Conservation (phyloP, 2,797 vertebrate genomes). For the Trachurus trachurus region DNA sequence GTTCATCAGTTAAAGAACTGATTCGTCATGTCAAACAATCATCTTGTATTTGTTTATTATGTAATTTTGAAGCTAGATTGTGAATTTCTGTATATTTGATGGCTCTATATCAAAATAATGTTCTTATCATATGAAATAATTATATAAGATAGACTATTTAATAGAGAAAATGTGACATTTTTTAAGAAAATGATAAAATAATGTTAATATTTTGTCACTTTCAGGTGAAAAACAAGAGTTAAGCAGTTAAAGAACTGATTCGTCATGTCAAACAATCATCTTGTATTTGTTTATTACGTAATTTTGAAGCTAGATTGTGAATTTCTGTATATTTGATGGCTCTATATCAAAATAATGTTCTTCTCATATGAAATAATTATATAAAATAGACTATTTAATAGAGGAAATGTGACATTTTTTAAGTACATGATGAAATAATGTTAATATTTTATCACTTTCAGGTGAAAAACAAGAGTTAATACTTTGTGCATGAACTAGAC, state of each 20-base stretch:
- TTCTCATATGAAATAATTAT: neutral
- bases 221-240: no score
- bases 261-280: neutral
- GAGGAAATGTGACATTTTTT: neutral
- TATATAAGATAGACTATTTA: no score
- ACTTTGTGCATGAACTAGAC: no score
- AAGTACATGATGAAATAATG: neutral
- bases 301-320: no score
- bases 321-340: neutral
- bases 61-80: neutral
- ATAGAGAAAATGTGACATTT: no score
- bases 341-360: neutral
- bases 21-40: neutral
- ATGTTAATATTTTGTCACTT: no score
- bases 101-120: neutral
- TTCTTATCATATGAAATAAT: neutral
- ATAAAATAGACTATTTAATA: neutral
- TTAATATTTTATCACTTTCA: neutral
- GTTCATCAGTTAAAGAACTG: neutral
- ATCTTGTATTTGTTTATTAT: neutral
- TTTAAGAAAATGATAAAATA: no score
- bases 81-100: neutral
- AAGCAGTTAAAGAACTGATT: neutral
- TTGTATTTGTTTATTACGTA: neutral
- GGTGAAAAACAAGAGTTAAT: neutral